These are phyloP conservation scores for Hozukius guyotensis DNA, from an alignment of 2,797 vertebrate genomes.

Conservation along the genomic window DNA sequence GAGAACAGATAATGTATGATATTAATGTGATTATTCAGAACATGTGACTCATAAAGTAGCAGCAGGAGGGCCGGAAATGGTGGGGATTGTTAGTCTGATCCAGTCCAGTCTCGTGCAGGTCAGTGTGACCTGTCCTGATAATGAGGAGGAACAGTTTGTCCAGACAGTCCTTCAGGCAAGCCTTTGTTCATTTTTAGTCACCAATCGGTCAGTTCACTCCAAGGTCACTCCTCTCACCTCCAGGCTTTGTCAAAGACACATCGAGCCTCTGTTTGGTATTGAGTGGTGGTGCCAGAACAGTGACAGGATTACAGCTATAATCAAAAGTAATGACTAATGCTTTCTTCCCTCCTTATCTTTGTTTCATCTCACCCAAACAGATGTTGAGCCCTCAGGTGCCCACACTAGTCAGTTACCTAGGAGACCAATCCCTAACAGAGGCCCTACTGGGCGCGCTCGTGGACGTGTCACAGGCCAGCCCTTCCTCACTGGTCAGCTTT, in stretches of 20 bases:
- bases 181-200: slow-evolving; percentile 49
- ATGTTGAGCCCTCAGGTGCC: slow-evolving; percentile 88
- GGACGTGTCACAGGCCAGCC: slow-evolving; percentile 89
- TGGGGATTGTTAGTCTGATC: slow-evolving; percentile 14
- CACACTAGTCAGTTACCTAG: slow-evolving; percentile 81
- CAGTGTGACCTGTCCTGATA: slow-evolving; percentile 41
- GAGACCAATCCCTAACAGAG: slow-evolving; percentile 84
- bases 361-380: slow-evolving; percentile 66
- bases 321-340: background rate
- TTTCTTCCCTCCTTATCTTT: background rate
- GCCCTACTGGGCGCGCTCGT: slow-evolving; percentile 84
- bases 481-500: slow-evolving; percentile 84
- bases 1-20: slow-evolving; percentile 1
- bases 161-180: slow-evolving; percentile 14
- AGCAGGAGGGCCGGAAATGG: background rate
- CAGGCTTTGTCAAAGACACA: slow-evolving; percentile 26
- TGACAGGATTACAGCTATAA: background rate
- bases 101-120: slow-evolving; percentile 8
- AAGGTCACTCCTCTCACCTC: slow-evolving; percentile 23
- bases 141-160: slow-evolving; percentile 44
- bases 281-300: background rate
- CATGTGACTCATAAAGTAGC: slow-evolving; percentile 35
- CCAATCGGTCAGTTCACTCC: background rate
- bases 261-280: background rate
- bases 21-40: slow-evolving; percentile 28